phyloP scores from a whole-genome alignment of 2,113 vertebrate genomes.

The Morone saxatilis region DNA sequence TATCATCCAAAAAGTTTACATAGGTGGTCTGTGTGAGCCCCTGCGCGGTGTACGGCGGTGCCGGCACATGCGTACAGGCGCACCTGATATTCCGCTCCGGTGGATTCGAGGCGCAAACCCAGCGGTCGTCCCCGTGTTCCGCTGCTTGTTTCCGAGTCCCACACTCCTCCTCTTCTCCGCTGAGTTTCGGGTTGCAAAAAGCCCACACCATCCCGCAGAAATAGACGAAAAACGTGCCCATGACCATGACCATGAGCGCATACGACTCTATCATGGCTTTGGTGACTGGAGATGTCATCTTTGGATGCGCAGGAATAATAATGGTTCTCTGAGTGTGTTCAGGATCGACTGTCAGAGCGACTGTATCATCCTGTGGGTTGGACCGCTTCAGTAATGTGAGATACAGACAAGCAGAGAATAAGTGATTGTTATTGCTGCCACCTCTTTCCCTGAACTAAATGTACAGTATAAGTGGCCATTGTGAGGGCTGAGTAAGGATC shows the following conservation, averaged over 20 bases:
- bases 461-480: background rate
- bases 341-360: background rate
- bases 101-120: conserved; percentile 12
- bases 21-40: conserved; percentile 58
- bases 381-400: conserved; percentile 8
- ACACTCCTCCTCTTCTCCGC: conserved; percentile 71
- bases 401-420: background rate
- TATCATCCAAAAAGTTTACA: conserved; percentile 61
- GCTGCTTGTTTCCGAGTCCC: conserved; percentile 27
- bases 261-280: conserved; percentile 86
- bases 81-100: conserved; percentile 21
- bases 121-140: conserved; percentile 19
- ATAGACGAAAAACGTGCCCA: conserved; percentile 85
- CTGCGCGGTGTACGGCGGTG: conserved; percentile 42
- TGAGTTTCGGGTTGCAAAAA: conserved; percentile 86
- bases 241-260: conserved; percentile 85
- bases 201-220: conserved; percentile 88
- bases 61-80: conserved; percentile 35
- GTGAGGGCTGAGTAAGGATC: background rate
- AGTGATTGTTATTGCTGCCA: background rate
- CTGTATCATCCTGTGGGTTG: conserved; percentile 30
- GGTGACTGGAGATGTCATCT: conserved; percentile 80
- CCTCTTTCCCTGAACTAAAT: background rate
- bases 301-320: background rate
- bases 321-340: background rate